Conservation (phyloP, 2,888 invertebrate genomes). For the Meiosimyza decipiens region DNA sequence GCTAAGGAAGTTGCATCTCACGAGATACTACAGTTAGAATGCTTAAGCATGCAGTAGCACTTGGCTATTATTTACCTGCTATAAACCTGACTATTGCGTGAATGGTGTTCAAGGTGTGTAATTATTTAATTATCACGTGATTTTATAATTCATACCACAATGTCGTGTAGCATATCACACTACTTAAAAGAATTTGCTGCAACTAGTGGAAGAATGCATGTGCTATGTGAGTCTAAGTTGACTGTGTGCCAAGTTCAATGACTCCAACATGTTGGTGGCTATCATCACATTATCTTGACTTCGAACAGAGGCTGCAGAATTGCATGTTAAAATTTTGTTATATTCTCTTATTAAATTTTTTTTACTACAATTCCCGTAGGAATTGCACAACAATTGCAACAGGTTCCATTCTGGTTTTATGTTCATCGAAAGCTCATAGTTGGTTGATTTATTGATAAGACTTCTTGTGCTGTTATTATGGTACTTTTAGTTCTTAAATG, state of each 20-base stretch:
- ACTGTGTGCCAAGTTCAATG: constrained; percentile 24
- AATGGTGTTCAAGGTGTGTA: constrained; percentile 14
- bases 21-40: constrained; percentile 31
- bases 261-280: neutral
- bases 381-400: neutral
- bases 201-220: neutral
- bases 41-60: constrained; percentile 4
- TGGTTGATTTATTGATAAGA: no score
- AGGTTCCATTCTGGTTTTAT: neutral
- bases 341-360: neutral
- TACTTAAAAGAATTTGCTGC: neutral
- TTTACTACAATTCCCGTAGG: constrained; percentile 24
- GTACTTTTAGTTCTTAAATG: constrained; percentile 4
- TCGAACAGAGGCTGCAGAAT: neutral
- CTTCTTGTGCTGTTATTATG: no score
- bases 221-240: neutral
- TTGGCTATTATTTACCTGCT: no score
- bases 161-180: neutral
- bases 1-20: neutral
- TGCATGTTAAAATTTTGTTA: neutral
- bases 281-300: no score
- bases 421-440: no score
- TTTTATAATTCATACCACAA: constrained; percentile 3
- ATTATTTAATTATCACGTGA: constrained; percentile 25
- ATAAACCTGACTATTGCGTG: neutral